phyloP scores from a whole-genome alignment of 2,113 vertebrate species.

The Gallinago jamesoni region DNA sequence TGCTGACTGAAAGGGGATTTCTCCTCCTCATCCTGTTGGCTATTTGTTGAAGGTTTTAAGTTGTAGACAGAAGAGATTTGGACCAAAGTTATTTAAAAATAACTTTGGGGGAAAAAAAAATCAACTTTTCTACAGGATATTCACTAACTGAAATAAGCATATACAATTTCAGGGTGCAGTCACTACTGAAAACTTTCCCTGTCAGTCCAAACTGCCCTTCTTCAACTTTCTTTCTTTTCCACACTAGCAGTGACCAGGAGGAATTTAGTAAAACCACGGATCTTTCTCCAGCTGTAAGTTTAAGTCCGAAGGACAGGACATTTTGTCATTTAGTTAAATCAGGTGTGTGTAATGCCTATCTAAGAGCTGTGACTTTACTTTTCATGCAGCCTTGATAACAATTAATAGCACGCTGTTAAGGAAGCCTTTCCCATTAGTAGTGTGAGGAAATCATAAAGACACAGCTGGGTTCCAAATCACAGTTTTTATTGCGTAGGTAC shows the following conservation, averaged over 20 bases:
- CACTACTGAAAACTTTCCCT: background rate
- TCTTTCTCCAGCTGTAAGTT: background rate
- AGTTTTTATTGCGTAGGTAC: background rate
- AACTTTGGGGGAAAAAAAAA: background rate
- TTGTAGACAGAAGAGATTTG: background rate
- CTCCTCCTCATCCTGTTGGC: background rate
- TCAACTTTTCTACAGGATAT: background rate
- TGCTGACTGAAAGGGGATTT: background rate
- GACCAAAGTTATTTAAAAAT: background rate
- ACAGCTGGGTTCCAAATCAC: conserved; percentile 9
- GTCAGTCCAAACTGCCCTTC: background rate
- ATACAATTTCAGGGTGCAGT: background rate
- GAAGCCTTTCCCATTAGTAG: background rate
- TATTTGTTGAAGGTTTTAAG: background rate
- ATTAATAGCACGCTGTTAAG: background rate
- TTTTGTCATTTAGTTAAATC: background rate
- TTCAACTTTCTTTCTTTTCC: background rate
- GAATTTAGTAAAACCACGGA: background rate
- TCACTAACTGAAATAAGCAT: background rate
- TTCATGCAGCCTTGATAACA: background rate
- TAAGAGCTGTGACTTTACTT: background rate
- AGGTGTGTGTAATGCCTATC: background rate
- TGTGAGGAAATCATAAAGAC: background rate
- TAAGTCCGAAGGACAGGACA: background rate
- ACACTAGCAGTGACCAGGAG: background rate